A percentile compares a stretch with the other conserved stretches of the same genome.
Conservation (phyloP, 2,797 vertebrate species). For the Silurus aristotelis region DNA sequence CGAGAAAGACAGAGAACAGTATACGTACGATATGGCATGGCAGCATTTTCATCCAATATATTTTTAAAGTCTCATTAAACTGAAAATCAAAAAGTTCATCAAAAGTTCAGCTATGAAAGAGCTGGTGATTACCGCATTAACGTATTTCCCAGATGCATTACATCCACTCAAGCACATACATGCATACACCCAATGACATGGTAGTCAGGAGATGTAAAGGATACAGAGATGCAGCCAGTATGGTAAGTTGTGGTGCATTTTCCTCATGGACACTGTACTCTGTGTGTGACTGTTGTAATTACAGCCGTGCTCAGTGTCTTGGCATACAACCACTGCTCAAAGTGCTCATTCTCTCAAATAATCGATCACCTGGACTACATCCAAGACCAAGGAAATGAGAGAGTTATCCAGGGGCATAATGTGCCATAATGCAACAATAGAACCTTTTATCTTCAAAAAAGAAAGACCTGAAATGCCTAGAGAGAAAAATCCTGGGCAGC, state of each 20-base stretch:
- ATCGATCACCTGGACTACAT: background rate
- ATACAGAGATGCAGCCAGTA: background rate
- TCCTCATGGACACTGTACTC: background rate
- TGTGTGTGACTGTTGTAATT: background rate
- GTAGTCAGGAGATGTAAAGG: background rate
- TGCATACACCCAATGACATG: background rate
- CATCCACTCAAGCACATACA: background rate
- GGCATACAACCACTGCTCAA: background rate
- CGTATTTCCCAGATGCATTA: background rate
- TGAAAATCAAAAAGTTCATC: background rate
- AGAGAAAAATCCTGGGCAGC: background rate
- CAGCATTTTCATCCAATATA: background rate
- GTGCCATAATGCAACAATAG: background rate
- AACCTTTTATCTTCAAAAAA: background rate
- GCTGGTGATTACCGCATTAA: background rate
- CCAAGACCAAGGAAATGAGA: background rate
- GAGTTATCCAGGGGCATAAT: background rate
- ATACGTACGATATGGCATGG: background rate
- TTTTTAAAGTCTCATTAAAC: background rate
- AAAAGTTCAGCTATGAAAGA: background rate
- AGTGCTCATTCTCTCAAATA: background rate
- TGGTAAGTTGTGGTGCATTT: background rate
- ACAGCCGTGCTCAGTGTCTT: background rate
- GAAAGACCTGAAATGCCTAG: background rate
- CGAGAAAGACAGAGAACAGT: background rate